Base-by-base conservation (phyloP, 2,888 invertebrate species). In the Ferdinandea cuprea region DNA sequence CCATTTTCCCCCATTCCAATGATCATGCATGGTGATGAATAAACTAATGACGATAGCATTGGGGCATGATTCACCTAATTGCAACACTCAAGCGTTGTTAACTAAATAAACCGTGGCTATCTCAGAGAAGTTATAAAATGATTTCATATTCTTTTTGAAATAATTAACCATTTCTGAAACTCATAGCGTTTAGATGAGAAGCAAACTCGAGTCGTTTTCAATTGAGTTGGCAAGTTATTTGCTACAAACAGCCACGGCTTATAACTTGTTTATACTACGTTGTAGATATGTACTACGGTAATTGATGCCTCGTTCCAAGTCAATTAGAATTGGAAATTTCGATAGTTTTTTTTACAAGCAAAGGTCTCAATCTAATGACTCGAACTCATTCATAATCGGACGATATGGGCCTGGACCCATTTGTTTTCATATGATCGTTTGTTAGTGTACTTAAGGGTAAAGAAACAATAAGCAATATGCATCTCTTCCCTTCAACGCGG, bases 11-110 rank as follows among this genome's bases (percentile, higher is more conserved):
- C 37, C 13, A 3, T 19, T 9, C 13, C 28, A 15, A 37, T 37
- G 40, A 40, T 13, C 6, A 37, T 40, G 30, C 5, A 25, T 28
- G 50, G 50, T 74, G 56, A 66, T 74, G 58, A 42, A 58, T 66
- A 66, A 21, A 30, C 56, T 40, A 52, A 46, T 50, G 37, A 15
- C 19, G 44, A 65, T 73, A 40, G 30, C 56, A 40, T 74, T 65
- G 19, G 58, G 48, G 58, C 50, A 66, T 78, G 78, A 78, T 54
- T 72, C 72, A 72, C 13, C 78, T 72, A 59, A 72, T 78, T 72
- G 44, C 65, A 25, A 2, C 46, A 40, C 21, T 30, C 37, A 8
- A 40, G 71, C 40, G 42, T 59, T 50, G 25, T 11, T 50, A 65
- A 25, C 50, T 5, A 42, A 59, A 61, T 42, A 59, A 71, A 52